phyloP scores from a whole-genome alignment of 2,113 vertebrate genomes.

The Phaetusa simplex region DNA sequence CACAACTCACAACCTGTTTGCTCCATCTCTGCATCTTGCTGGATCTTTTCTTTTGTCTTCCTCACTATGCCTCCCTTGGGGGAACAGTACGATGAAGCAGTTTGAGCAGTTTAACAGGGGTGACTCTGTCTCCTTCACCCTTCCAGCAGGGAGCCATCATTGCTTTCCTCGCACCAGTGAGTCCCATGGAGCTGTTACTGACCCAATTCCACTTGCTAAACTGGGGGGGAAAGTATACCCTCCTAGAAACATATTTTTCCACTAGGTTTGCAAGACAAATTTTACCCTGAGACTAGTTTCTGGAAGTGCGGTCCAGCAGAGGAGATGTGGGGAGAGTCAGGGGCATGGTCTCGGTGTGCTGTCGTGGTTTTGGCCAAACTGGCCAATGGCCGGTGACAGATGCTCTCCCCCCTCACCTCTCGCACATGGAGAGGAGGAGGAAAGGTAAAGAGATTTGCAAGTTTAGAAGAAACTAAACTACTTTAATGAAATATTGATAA shows the following conservation, averaged over 20 bases:
- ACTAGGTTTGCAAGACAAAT: not conserved
- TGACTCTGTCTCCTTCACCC: not conserved
- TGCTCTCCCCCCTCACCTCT: too few relatives aligned
- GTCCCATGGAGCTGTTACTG: not conserved
- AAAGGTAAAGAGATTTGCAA: too few relatives aligned
- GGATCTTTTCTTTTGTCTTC: not conserved
- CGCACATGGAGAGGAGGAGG: too few relatives aligned
- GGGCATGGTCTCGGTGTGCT: rapidly evolving
- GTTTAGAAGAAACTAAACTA: too few relatives aligned
- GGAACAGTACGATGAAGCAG: not conserved
- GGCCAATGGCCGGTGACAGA: too few relatives aligned
- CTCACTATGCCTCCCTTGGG: not conserved
- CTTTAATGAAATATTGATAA: too few relatives aligned
- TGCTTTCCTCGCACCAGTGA: not conserved
- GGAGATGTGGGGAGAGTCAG: not conserved
- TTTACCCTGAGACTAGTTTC: not conserved
- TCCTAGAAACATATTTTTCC: not conserved
- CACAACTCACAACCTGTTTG: not conserved
- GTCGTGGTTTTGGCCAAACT: too few relatives aligned
- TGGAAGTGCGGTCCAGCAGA: not conserved
- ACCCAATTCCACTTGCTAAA: not conserved
- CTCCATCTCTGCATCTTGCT: not conserved
- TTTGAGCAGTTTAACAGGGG: not conserved
- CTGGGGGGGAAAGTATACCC: not conserved
- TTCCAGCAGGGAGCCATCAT: not conserved